Percentiles rank a stretch among this genome's conserved stretches.
Evolutionary conservation across 2,888 invertebrate genomes (phyloP).

Genomic region (Rotaria socialis): DNA sequence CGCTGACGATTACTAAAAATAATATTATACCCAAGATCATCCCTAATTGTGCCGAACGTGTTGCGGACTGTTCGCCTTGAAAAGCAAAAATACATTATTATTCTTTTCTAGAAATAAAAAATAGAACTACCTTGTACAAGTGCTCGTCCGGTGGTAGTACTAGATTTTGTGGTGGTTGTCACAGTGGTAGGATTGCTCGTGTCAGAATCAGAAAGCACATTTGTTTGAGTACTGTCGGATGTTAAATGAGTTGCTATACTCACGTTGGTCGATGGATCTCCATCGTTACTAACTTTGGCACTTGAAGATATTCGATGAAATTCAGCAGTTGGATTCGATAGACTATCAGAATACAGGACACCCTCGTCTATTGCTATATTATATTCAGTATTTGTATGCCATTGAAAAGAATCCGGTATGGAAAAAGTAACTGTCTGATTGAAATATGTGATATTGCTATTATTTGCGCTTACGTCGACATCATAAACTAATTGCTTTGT

Average conservation of each 20-base stretch:
- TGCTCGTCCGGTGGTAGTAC: too few relatives aligned
- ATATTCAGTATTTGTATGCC: not conserved
- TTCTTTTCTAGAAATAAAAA: not conserved
- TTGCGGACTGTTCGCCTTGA: not conserved
- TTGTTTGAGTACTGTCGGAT: too few relatives aligned
- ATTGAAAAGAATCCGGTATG: not conserved
- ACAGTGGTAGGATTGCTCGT: too few relatives aligned
- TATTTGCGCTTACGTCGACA: too few relatives aligned
- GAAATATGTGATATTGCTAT: not conserved
- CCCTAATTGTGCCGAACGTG: not conserved
- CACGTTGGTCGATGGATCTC: too few relatives aligned
- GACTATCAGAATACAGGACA: too few relatives aligned
- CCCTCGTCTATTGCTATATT: not conserved
- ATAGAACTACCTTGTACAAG: not conserved
- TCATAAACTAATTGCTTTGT: not conserved
- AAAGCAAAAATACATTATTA: too few relatives aligned
- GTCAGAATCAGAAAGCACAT: too few relatives aligned
- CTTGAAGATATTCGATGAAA: not conserved
- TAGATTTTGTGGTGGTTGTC: too few relatives aligned
- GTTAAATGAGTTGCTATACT: too few relatives aligned
- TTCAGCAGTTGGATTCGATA: not conserved
- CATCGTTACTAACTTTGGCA: too few relatives aligned
- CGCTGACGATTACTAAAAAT: not conserved
- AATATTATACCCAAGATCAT: not conserved
- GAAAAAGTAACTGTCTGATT: not conserved